Percentiles rank a stretch among this genome's conserved stretches.
phyloP scores from a whole-genome alignment of 2,113 vertebrate species.

The Mixornis gularis region DNA sequence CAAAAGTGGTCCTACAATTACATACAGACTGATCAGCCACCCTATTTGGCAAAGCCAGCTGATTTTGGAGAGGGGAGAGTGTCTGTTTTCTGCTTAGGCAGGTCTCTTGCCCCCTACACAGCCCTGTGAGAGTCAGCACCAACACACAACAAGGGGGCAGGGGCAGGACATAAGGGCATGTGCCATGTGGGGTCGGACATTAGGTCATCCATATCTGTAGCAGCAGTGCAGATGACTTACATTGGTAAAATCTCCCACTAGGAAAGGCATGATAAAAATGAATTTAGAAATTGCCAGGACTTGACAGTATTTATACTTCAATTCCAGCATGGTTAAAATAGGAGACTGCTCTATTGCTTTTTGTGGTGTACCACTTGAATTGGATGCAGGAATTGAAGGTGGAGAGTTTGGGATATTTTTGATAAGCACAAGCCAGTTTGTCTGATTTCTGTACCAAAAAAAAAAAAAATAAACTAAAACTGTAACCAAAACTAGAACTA shows the following conservation, averaged over 20 bases:
- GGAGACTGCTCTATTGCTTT: neutral
- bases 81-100: neutral
- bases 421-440: neutral
- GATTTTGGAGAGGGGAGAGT: neutral
- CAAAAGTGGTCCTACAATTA: neutral
- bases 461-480: neutral
- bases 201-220: neutral
- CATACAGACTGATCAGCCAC: neutral
- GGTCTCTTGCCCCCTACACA: neutral
- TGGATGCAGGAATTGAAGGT: neutral
- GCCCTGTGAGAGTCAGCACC: neutral
- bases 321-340: neutral
- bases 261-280: neutral
- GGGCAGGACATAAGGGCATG: neutral
- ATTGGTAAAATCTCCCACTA: neutral
- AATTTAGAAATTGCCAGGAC: neutral
- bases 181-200: neutral
- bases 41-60: neutral
- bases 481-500: neutral
- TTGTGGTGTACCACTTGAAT: neutral
- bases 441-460: neutral
- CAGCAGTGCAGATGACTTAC: neutral
- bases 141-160: neutral
- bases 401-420: neutral
- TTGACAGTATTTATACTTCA: neutral